phyloP scores from a whole-genome alignment of 2,113 vertebrate genomes.

The Oenanthe oenanthe region DNA sequence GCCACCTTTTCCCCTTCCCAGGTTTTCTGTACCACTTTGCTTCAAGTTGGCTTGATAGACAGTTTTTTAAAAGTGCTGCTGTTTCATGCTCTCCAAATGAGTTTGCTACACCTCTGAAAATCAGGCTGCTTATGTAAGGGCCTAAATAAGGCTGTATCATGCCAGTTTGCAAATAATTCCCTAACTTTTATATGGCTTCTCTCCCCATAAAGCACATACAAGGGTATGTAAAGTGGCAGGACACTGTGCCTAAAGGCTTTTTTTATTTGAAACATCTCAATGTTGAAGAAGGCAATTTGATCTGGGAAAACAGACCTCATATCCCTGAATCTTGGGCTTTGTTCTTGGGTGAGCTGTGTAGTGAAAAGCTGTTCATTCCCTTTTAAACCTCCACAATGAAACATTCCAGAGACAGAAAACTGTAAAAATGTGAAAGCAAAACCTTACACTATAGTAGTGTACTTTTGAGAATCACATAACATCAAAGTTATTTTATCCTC shows the following conservation, averaged over 20 bases:
- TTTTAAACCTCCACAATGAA: background rate
- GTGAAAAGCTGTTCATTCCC: background rate
- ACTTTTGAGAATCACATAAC: background rate
- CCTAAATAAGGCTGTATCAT: background rate
- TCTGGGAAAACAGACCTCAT: background rate
- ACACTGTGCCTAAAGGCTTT: background rate
- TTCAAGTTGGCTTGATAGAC: background rate
- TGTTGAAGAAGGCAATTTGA: background rate
- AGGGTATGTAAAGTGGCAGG: background rate
- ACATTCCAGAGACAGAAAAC: background rate
- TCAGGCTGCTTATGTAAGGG: slow-evolving; percentile 12
- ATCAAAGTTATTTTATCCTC: background rate
- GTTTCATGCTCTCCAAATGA: background rate
- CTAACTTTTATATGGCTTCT: background rate
- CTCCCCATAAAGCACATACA: background rate
- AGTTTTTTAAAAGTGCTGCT: background rate
- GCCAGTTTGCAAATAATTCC: background rate
- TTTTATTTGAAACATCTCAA: background rate
- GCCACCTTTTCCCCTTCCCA: background rate
- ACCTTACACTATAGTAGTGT: background rate
- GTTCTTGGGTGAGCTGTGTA: background rate
- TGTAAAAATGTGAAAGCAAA: background rate
- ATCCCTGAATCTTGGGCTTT: background rate
- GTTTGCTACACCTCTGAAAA: background rate
- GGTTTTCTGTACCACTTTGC: background rate